Base-by-base conservation (phyloP, 2,888 invertebrate genomes). In the Chrysolina haemoptera region DNA sequence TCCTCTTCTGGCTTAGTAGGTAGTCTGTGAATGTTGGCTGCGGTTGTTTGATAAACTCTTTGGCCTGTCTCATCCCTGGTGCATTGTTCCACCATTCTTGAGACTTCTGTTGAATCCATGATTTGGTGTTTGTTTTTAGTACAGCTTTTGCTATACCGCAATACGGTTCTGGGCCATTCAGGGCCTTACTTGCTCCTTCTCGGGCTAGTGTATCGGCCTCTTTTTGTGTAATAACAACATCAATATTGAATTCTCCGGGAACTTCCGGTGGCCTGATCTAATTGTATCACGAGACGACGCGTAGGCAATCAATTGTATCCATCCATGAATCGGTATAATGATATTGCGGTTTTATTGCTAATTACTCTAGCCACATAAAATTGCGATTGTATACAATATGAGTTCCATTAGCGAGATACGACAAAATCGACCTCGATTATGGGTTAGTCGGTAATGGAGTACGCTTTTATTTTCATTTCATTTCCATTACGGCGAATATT, bases 331-430 rank as follows among this genome's bases (percentile, higher is more conserved):
- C 27, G 35, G 35, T 27, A 35, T 35, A 16, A 59, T 59, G 35
- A 59, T 59, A 27, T 59, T 35, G 59, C 59, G 59, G 59, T 59
- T 59, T 59, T 59, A 59, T 59, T 59, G 35, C 59, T 59, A 59
- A 59, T 59, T 59, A 59, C 59, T 27, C 35, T 59, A 27, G 59
- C 59, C 59, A 59, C 59, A 59, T 59, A 35, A 59, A 59, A 59
- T 59, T 35, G 22, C 59, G 22, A 59, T 59, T 59, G 59, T 59
- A 59, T 59, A 59, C 59, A 53, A 53, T 53, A 53, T 53, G 59
- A 59, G 59, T 59, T 59, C 59, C 59, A 59, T 59, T 59, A 59
- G 59, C 35, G 27, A 59, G 22, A 22, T 59, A 14, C 35, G n/a
- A 27, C 59, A 59, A 35, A 20, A 59, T 8, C n/a, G 27, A 59